Evolutionary conservation across 2,888 invertebrate species (phyloP), one percentile per base, ranked within the genome.

Genomic region (Limenitis camilla): DNA sequence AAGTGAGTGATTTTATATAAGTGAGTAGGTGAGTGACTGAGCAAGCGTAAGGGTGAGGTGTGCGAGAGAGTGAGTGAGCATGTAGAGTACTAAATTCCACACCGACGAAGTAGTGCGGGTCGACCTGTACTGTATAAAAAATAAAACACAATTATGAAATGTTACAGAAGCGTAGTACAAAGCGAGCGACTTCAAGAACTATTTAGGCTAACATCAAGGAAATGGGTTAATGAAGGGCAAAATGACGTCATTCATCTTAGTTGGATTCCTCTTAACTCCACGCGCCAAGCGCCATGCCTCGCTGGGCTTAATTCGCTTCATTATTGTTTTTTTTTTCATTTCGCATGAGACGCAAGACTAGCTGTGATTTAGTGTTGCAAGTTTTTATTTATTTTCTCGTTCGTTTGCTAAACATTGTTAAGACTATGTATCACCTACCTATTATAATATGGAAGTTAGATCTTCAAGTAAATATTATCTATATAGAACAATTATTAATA

Each of bases 201-300:
- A 45, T 53, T 44, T 47, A 45, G 36, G n/a, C 40, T 40, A 38
- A 45, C 45, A 45, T 45, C 36, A 38, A 30, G n/a, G n/a, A 36
- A 81, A 80, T 78, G 74, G 78, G 77, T 80, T 81, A 83, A 83
- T 82, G 80, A 78, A 80, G 72, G 67, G 74, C 75, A 78, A 80
- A 80, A 81, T 81, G 71, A 79, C 74, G 71, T 77, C 77, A 79
- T 83, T 76, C 72, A 78, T 84, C 83, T 82, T 82, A 80, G 77
- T 80, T 78, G 78, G 72, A 80, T 78, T 76, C 74, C 74, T 76
- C 72, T 76, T 72, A 78, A 77, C 76, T 71, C 66, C 63, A 64
- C 30, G 36, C 65, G 70, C 67, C 66, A 65, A 67, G 66, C 45
- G 36, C 36, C 36, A 30, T 36, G 29, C 63, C 65, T 64, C 64